phyloP scores from a whole-genome alignment of 2,888 invertebrate species.

The Nemapogon koenigi region DNA sequence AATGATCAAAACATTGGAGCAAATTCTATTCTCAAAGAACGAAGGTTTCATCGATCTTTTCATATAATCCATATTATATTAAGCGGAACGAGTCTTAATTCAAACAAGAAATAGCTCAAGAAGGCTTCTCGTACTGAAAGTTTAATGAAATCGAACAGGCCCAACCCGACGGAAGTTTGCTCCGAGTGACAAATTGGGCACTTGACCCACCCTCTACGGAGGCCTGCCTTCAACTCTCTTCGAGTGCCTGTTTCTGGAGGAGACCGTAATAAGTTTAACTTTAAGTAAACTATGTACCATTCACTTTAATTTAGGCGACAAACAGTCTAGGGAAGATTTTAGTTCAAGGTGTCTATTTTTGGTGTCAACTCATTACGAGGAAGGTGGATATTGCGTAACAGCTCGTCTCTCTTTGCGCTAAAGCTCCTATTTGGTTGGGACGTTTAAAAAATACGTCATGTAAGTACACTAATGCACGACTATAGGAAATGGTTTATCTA shows the following conservation, averaged over 20 bases:
- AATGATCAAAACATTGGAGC: too few relatives aligned
- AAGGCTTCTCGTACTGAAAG: conserved; percentile 62
- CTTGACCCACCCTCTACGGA: conserved; percentile 56
- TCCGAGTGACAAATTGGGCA: conserved; percentile 63
- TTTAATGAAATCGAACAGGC: conserved; percentile 64
- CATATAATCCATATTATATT: conserved; percentile 6
- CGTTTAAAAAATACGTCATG: too few relatives aligned
- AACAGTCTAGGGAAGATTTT: too few relatives aligned
- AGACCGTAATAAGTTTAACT: conserved; percentile 63
- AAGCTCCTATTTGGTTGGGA: too few relatives aligned
- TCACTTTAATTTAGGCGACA: conserved; percentile 53
- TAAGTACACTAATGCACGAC: too few relatives aligned
- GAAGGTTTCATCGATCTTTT: background rate
- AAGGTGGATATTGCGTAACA: too few relatives aligned
- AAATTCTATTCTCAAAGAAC: background rate
- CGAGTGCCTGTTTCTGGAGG: conserved; percentile 56
- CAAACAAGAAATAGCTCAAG: conserved; percentile 59
- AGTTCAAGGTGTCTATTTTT: too few relatives aligned
- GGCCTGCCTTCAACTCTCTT: conserved; percentile 25
- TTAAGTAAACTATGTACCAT: conserved; percentile 64
- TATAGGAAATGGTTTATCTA: too few relatives aligned
- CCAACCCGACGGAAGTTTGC: conserved; percentile 52
- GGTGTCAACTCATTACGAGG: too few relatives aligned
- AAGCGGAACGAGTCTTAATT: conserved; percentile 41
- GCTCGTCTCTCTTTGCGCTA: too few relatives aligned